Conservation (phyloP, 2,113 vertebrate species). For the Actinemys pallida region DNA sequence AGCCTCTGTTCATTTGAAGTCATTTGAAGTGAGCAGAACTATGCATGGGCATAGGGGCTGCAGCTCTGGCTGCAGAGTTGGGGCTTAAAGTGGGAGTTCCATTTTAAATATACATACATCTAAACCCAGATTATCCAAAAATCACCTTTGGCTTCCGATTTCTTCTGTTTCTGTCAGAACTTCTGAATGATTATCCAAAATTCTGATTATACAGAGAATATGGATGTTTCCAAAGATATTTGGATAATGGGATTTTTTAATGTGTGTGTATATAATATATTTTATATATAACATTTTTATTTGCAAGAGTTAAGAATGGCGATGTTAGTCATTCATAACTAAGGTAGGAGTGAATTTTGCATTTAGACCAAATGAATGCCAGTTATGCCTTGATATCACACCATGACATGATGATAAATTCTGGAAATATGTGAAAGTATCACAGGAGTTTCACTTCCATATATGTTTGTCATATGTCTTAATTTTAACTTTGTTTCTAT, state of each 20-base stretch:
- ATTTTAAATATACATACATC: too few relatives aligned
- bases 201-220: not conserved
- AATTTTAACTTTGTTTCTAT: conserved; percentile 36
- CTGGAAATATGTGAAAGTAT: not conserved
- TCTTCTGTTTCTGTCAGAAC: not conserved
- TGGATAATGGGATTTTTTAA: not conserved
- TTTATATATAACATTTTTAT: too few relatives aligned
- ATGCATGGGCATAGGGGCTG: not conserved
- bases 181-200: not conserved
- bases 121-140: not conserved
- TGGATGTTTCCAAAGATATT: not conserved
- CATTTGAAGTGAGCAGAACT: not conserved
- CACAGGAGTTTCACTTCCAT: not conserved
- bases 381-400: not conserved
- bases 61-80: not conserved
- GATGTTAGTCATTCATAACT: not conserved
- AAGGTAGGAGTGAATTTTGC: not conserved
- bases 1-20: not conserved
- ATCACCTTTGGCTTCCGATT: not conserved
- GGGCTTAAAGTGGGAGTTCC: not conserved
- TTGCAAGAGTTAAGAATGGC: too few relatives aligned
- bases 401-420: not conserved
- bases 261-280: not conserved
- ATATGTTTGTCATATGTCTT: not conserved
- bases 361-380: not conserved